Evolutionary conservation across 92 coral and sea anemone genomes (phyloP), one percentile per base, ranked within the genome.

Genomic region (Siderastrea siderea): DNA sequence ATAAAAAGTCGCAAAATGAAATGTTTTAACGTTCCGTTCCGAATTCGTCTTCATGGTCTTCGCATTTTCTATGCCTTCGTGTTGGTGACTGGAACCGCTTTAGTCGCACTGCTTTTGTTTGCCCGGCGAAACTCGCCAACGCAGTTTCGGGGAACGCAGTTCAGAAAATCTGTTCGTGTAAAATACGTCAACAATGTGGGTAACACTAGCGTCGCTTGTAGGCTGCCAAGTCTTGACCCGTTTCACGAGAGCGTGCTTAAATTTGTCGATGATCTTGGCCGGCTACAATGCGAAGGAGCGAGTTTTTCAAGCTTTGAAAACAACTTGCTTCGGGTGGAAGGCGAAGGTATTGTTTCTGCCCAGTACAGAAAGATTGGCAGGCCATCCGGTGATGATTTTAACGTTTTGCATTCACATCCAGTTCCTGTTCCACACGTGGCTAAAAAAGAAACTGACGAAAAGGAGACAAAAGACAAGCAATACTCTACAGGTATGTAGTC

Each of bases 291-390:
- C 44, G 44, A 59, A 10, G 86, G 86, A 59, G 17, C 8, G 70
- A 82, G 61, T 16, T 82, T 54, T 82, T 82, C 86, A 45, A 71
- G 69, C 45, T 57, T 70, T 11, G 79, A 71, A 46, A 82, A 57
- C 43, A 70, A 70, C 86, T 71, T 71, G 79, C 68, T 82, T 82
- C 86, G 71, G 2, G 70, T 82, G 47, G 69, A 82, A 47, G 79
- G 78, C 47, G 49, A 82, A 59, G 79, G 70, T 4, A 58, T 82
- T 12, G 78, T 82, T 71, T 82, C 86, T 0, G 86, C 71, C 3
- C 67, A 82, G 68, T 82, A 82, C 78, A 82, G 78, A 52, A 71
- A 26, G 19, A 82, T 82, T 71, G 68, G 11, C 4, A 58, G 86
- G 17, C 54, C 79, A 5, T 47, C 59, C 0, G 59, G 70, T 7